A percentile compares a stretch with the other conserved stretches of the same genome.
These are phyloP conservation scores for Ichneumoninae sp. DNA, from an alignment of 2,888 invertebrate genomes.

Conservation along the genomic window DNA sequence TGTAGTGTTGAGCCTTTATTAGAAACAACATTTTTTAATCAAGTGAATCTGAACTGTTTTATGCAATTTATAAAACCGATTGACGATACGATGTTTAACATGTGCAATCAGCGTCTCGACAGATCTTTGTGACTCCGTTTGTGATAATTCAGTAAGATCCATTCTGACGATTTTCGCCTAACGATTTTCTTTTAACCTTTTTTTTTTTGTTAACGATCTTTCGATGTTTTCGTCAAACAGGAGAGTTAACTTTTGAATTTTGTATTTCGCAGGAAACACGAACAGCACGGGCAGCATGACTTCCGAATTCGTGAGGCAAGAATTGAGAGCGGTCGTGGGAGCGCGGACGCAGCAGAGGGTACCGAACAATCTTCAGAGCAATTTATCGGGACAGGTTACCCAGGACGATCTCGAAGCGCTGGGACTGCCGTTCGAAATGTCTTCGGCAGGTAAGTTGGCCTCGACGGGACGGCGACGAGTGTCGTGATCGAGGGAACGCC, in stretches of 20 bases:
- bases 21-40: slow-evolving; percentile 25
- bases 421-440: slow-evolving; percentile 89
- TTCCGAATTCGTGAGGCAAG: slow-evolving; percentile 96
- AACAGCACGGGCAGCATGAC: slow-evolving; percentile 87
- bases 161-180: slow-evolving; percentile 7
- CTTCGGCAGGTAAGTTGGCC: slow-evolving; percentile 86
- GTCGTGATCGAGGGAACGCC: neutral
- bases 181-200: slow-evolving; percentile 27
- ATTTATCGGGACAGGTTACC: slow-evolving; percentile 83
- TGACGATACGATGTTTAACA: neutral
- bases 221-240: neutral
- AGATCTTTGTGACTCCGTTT: slow-evolving; percentile 9
- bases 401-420: slow-evolving; percentile 90
- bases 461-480: neutral
- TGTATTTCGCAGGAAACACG: slow-evolving; percentile 85
- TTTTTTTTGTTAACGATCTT: slow-evolving; percentile 25
- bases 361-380: slow-evolving; percentile 83
- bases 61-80: neutral
- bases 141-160: neutral
- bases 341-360: slow-evolving; percentile 88
- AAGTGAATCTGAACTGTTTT: neutral
- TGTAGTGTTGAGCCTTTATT: slow-evolving; percentile 62
- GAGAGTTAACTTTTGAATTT: slow-evolving; percentile 59
- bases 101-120: neutral
- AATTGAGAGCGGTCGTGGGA: slow-evolving; percentile 94